Evolutionary conservation across 2,113 vertebrate species (phyloP), one percentile per base, ranked within the genome.

Genomic region (Pomatostomus ruficeps): DNA sequence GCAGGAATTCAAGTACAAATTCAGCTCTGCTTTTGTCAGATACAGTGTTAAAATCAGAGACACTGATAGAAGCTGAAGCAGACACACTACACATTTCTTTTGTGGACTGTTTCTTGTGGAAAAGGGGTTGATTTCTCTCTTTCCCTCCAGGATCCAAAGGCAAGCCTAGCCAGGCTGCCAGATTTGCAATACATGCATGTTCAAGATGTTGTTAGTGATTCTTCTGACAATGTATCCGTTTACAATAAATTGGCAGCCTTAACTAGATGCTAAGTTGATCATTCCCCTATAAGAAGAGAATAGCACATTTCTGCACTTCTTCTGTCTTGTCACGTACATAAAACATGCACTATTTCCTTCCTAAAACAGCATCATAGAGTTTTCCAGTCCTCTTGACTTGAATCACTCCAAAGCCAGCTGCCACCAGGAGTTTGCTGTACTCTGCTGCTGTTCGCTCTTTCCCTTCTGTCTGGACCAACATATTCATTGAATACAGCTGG

Each of bases 391-490:
- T 95, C 85, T 91, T 96, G 35, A 98, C 95, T 67, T 91, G 95
- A 75, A 97, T 46, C 29, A 82, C 55, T 38, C 66, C 74, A 94
- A 99, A 99, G 55, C 99, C 99, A 3, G 98, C 98, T 9, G 96
- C 74, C 8, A 88, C 33, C 10, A 99, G 96, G n/a, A 99, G 98
- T 11, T 72, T 79, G 8, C 38, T 75, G 95, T 98, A 99, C 91
- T 99, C 98, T 15, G 95, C 75, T 36, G 72, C 95, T 20, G 97
- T 98, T 65, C 98, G 54, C 95, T 99, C 99, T 26, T 95, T 98
- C 21, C 99, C 99, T 96, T 98, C 98, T 0, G 98, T 98, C 98
- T 99, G 99, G 12, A 99, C 97, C 81, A 99, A 97, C 99, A 99
- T 99, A 92, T 99, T 99, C 31, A 99, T 96, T 0, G 98, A 99